Evolutionary conservation across 2,113 vertebrate genomes (phyloP), one percentile per base, ranked within the genome.

Genomic region (Stigmatopora argus): DNA sequence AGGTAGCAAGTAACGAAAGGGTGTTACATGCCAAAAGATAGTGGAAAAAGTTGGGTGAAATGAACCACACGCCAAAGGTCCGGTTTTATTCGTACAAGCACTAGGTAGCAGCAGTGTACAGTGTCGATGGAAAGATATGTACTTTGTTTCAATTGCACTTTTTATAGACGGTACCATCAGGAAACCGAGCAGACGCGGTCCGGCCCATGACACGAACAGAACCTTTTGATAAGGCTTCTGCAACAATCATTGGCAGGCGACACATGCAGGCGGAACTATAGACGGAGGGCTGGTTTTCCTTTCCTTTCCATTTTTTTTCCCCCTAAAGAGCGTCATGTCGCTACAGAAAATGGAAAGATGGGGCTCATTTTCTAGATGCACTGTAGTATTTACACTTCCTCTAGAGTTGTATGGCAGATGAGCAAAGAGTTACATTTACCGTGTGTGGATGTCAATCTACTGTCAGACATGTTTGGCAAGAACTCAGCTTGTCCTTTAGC

Each of bases 1-100:
- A 60, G 34, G 13, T 11, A 15, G 48, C n/a, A 58, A 19, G 9
- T 8, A 14, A 19, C 18, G 5, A 5, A 3, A 57, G 5, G 13
- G 3, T 17, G 1, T 44, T 15, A 67, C 35, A 9, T 7, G 44
- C 2, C 76, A 5, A 73, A 72, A 26, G 60, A 82, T 70, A 64
- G 10, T 1, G 4, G 23, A 15, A 1, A n/a, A 17, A 7, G 9
- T 9, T 66, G 68, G 67, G 71, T 85, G 88, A 64, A 31, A 52
- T 49, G n/a, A 64, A 35, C 9, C 47, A 19, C 63, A 35, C 23
- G 52, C 47, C 12, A 26, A n/a, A 19, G 48, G 85, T 83, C 72
- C 74, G 56, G 65, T 90, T 95, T 93, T 95, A 94, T 93, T 94
- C 88, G 90, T 94, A 94, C 91, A 92, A 94, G 93, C 93, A 92